Percentiles rank a stretch among this genome's conserved stretches.
These are phyloP conservation scores for Amphimedon queenslandica DNA, from an alignment of 37 sponge, comb jelly and placozoan species.

Conservation along the genomic window DNA sequence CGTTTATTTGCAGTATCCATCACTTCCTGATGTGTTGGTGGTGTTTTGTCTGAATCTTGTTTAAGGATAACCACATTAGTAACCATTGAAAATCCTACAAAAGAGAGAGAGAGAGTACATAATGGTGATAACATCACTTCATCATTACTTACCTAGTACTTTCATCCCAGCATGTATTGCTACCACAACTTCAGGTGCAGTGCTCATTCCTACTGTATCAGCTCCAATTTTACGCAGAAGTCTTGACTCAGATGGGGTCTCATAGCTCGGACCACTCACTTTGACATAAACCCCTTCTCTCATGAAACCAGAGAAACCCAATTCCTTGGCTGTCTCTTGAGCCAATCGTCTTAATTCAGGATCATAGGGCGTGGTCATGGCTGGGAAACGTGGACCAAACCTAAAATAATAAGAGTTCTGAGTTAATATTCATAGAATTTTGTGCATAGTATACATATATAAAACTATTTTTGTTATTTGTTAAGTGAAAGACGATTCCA, in stretches of 20 bases:
- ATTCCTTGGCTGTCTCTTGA: constrained; percentile 50
- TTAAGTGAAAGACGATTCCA: too few species aligned
- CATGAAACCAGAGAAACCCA: constrained; percentile 46
- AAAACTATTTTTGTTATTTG: too few species aligned
- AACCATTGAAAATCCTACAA: constrained; percentile 72
- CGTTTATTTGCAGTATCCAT: constrained; percentile 70
- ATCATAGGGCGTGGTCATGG: constrained; percentile 77
- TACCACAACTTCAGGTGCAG: constrained; percentile 92
- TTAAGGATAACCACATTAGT: constrained; percentile 75
- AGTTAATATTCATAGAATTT: too few species aligned
- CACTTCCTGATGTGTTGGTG: constrained; percentile 81
- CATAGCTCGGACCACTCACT: constrained; percentile 87
- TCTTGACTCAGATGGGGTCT: constrained; percentile 89
- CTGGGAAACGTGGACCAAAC: constrained; percentile 82
- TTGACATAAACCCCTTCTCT: constrained; percentile 83
- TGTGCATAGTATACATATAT: too few species aligned
- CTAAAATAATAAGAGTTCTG: too few species aligned
- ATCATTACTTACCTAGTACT: constrained; percentile 71
- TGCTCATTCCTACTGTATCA: constrained; percentile 98
- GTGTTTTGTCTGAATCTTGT: constrained; percentile 29
- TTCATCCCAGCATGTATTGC: constrained; percentile 87
- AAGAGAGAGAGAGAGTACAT: background rate
- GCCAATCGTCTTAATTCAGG: constrained; percentile 55
- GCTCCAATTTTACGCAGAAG: constrained; percentile 73
- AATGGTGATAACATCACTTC: constrained; percentile 3